Base-by-base conservation (phyloP, 2,113 vertebrate genomes). In the Typhlomys cinereus region DNA sequence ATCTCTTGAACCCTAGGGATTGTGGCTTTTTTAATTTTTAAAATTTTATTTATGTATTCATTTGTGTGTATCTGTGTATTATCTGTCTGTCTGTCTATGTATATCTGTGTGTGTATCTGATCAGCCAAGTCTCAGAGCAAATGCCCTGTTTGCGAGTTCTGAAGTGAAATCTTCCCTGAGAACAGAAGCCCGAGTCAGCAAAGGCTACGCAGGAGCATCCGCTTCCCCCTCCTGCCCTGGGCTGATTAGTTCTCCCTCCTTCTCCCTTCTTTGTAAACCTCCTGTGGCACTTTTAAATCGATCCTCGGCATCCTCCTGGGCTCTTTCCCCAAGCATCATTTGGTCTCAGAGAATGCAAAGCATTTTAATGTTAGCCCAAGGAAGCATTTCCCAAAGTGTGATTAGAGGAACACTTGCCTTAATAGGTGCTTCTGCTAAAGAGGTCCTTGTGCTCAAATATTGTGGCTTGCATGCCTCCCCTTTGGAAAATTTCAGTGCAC, bases 321-420 rank as follows among this genome's bases (percentile, higher is more conserved):
- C 46, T 81, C 62, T 52, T 80, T 78, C 83, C 69, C 44, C 39
- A 50, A 41, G 57, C 62, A 36, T 85, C 89, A 34, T 81, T 82
- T 88, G 54, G 73, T 88, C 82, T 73, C 73, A 13, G 39, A 80
- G 88, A 89, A 89, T 48, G 34, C 39, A 74, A 66, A 44, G 11
- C 18, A 15, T 79, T 88, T 86, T 74, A 70, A n/a, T 67, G 83
- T 81, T 52, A 85, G 85, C 74, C 83, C 74, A 36, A 85, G 93
- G 71, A 92, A 82, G 73, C 25, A 44, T 88, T 92, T 92, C 71
- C 86, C 67, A 31, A 74, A 57, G 34, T 25, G 71, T 74, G 81
- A 89, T 70, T 54, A 57, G 59, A 89, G 29, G 75, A 84, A 62
- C 36, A 9, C 76, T 89, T 71, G 50, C 39, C 76, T 89, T 91